Conservation (phyloP, 1,140 invertebrate species). For the Drosophila biarmipes region DNA sequence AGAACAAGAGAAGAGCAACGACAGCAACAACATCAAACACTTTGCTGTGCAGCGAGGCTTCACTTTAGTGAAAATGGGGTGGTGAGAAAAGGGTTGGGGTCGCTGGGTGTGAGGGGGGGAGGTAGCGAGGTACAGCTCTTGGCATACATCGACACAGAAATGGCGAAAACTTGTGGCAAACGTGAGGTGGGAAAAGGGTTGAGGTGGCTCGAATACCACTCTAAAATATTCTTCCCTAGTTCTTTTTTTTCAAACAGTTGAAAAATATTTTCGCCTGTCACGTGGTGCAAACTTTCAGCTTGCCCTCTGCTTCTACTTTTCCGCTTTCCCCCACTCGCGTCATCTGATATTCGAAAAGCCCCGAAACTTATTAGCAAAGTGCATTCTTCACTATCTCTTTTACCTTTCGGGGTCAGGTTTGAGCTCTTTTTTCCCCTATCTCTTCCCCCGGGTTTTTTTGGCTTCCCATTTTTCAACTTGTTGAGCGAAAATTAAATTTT, state of each 20-base stretch:
- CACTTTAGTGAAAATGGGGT: slow-evolving; percentile 38
- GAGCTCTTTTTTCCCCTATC: slow-evolving; percentile 13
- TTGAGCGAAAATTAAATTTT: slow-evolving; percentile 81
- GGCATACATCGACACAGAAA: slow-evolving; percentile 76
- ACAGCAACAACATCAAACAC: slow-evolving; percentile 65
- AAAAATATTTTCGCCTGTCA: slow-evolving; percentile 51
- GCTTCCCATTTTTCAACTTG: slow-evolving; percentile 68
- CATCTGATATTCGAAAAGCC: slow-evolving; percentile 59
- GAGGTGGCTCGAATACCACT: neutral
- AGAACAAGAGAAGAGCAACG: slow-evolving; percentile 10
- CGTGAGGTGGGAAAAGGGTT: slow-evolving; percentile 6
- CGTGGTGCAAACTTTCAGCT: slow-evolving; percentile 44
- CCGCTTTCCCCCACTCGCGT: slow-evolving; percentile 21
- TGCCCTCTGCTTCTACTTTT: slow-evolving; percentile 13
- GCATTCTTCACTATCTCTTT: slow-evolving; percentile 53
- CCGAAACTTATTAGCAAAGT: slow-evolving; percentile 74
- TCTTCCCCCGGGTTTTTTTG: neutral
- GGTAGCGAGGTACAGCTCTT: slow-evolving; percentile 32
- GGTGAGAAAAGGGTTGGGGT: neutral
- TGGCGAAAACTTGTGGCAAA: slow-evolving; percentile 27
- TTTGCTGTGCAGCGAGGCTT: slow-evolving; percentile 68
- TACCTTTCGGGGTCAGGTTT: slow-evolving; percentile 39
- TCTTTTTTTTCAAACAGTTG: slow-evolving; percentile 20
- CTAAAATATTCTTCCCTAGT: slow-evolving; percentile 2
- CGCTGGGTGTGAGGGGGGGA: neutral